phyloP scores from a whole-genome alignment of 2,113 vertebrate species.

The Tragulus kanchil region DNA sequence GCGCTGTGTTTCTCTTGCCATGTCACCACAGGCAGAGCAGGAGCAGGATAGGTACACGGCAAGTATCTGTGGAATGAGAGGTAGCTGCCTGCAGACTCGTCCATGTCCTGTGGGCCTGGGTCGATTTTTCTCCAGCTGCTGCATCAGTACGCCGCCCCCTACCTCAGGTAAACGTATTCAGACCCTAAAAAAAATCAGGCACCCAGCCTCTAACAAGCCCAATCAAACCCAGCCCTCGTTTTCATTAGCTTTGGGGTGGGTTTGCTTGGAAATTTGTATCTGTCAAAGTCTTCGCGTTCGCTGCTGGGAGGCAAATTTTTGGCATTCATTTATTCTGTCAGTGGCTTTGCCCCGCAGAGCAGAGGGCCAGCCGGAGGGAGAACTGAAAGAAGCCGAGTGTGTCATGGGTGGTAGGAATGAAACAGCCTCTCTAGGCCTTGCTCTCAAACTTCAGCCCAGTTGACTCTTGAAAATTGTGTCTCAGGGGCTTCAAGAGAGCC shows the following conservation, averaged over 20 bases:
- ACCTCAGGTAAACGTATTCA: neutral
- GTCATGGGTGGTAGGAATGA: conserved; percentile 74
- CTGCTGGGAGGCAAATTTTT: conserved; percentile 78
- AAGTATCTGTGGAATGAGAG: conserved; percentile 62
- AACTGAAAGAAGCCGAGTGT: conserved; percentile 66
- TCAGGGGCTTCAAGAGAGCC: conserved; percentile 72
- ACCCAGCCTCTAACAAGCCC: conserved; percentile 49
- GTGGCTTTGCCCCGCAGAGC: conserved; percentile 77
- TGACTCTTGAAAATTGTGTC: conserved; percentile 75
- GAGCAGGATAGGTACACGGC: neutral
- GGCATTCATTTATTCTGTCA: conserved; percentile 78
- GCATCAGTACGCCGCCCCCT: neutral
- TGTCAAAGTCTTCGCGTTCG: conserved; percentile 56
- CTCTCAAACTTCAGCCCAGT: conserved; percentile 76
- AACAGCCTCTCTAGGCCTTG: conserved; percentile 68
- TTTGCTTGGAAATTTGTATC: conserved; percentile 74
- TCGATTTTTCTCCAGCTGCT: conserved; percentile 68
- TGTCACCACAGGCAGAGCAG: neutral
- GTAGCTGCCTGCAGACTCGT: neutral
- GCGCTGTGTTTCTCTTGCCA: neutral
- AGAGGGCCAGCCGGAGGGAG: conserved; percentile 67
- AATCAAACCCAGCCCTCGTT: conserved; percentile 24
- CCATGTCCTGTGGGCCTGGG: neutral
- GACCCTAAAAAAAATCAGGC: conserved; percentile 57
- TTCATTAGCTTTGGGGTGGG: conserved; percentile 75